Base-by-base conservation (phyloP, 2,797 vertebrate genomes). In the Diceros bicornis region DNA sequence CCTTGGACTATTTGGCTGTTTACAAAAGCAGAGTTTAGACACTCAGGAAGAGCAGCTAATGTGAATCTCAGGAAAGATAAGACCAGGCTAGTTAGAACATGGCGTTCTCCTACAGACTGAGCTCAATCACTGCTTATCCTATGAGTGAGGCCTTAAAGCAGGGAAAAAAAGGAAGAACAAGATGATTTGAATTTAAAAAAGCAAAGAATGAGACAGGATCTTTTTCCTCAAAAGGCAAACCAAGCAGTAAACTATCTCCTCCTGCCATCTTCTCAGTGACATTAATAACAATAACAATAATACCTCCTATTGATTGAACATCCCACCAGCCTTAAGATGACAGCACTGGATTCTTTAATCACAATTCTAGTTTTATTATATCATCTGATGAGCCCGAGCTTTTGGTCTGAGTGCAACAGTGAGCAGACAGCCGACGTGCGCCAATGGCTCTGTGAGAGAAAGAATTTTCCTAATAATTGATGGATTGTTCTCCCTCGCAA, bases 351-450 rank as follows among this genome's bases (percentile, higher is more conserved):
- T 41, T 50, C 52, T 52, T 77, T 16, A 64, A 21, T 37, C 32
- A 2, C 4, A 8, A 50, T 59, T 50, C 50, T 61, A 21, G 18
- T 62, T 74, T 86, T 57, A 55, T n/a, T 20, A 32, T 10, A 44
- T n/a, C 77, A 64, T 57, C 32, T 59, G 3, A 21, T 21, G 6
- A 79, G 10, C 17, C 52, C 34, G 23, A 18, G 13, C 57, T 13
- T 74, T 37, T 8, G 23, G 0, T 44, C 34, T 0, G 1, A 17
- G 25, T 2, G 6, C 37, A 5, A 3, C 1, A 29, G 16, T 18
- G 75, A 85, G 11, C 5, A 50, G 34, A 77, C 7, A 17, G 11
- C 8, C 64, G 50, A 84, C 6, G 12, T 0, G 50, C 1, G 29
- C 12, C 50, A 44, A 14, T 1, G n/a, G 8, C 47, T 1, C 75